Base-by-base conservation (phyloP, 53 echinoderm and acorn worm genomes). In the Holothuria leucospilota region DNA sequence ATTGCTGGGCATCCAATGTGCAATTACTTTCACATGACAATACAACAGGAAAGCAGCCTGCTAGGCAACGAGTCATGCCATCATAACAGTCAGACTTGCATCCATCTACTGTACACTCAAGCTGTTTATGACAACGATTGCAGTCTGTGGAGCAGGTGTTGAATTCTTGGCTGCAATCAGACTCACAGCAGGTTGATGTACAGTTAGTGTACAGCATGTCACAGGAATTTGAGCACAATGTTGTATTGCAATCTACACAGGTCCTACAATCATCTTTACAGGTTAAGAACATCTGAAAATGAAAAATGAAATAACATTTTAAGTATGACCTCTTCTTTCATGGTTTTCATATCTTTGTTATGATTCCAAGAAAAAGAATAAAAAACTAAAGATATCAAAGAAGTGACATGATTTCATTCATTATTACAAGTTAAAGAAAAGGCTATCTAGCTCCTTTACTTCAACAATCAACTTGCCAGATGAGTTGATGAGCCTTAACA, bases 11-110 rank as follows among this genome's bases (percentile, higher is more conserved):
- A 4, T 59, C 62, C 15, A 60, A 86, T 42, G 79, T 28, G 42
- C 92, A 92, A 56, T 90, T 82, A 21, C 52, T 82, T 27, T 66
- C 59, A 67, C 92, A 92, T 39, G 82, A 51, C 8, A 82, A 66
- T 26, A 39, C 25, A 59, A 85, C 71, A 23, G 83, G 86, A 21
- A 40, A 25, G 59, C 92, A 92, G 38, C 74, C 87, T 18, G 65
- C 69, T 28, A 42, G 46, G 63, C 92, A 92, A 56, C 83, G 81
- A 16, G 25, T 61, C 30, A 74, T 63, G 20, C 29, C 24, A 72
- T 78, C 85, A 13, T 62, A n/a, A 18, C 53, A 39, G 58, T 81
- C 82, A 7, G 62, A 28, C 14, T 15, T 62, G 20, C 80, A 80
- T 21, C 56, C 60, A 14, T 80, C 61, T 3, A 80, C 80, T 5